Evolutionary conservation across 2,113 vertebrate genomes (phyloP), one percentile per base, ranked within the genome.

Genomic region (Bombycilla garrulus): DNA sequence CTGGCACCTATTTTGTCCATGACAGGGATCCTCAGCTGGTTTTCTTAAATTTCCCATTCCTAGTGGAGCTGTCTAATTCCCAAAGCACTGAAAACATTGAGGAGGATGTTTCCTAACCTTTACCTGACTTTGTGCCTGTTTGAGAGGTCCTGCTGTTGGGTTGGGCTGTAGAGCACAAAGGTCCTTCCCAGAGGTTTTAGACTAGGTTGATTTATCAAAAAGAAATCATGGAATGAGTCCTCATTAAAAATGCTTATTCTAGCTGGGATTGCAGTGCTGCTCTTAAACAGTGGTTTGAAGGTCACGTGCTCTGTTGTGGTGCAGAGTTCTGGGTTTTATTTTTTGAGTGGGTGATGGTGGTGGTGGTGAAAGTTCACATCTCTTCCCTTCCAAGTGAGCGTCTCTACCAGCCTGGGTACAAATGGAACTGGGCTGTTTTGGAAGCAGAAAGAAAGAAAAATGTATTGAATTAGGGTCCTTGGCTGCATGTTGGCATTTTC

Each of bases 131-230:
- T 14, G 23, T 72, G 44, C 25, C 3, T 44, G 29, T 25, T 42
- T 9, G 6, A 73, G 71, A 53, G 9, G 38, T 62, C 25, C 38
- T 0, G 0, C 40, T 60, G 18, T 57, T 76, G 66, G 5, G 2
- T 22, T 71, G 67, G 62, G 28, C 50, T 60, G 48, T 50, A 28
- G 3, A 54, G 48, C 26, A 44, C 10, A 24, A 10, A 77, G 26
- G 3, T 60, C n/a, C 19, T 84, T 77, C 60, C 35, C n/a, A 38
- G 33, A 70, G n/a, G 26, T 64, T 84, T 92, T 78, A 58, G 45
- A 47, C n/a, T 35, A 70, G 15, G 12, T 28, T 65, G 50, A 15
- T 65, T 87, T 65, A 35, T 56, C 31, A 61, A 70, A 81, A 92
- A 25, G 8, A 29, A 87, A 87, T 19, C 1, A 2, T 60, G 9